Conservation (phyloP, 2,888 invertebrate genomes). For the Archips crataeganus region DNA sequence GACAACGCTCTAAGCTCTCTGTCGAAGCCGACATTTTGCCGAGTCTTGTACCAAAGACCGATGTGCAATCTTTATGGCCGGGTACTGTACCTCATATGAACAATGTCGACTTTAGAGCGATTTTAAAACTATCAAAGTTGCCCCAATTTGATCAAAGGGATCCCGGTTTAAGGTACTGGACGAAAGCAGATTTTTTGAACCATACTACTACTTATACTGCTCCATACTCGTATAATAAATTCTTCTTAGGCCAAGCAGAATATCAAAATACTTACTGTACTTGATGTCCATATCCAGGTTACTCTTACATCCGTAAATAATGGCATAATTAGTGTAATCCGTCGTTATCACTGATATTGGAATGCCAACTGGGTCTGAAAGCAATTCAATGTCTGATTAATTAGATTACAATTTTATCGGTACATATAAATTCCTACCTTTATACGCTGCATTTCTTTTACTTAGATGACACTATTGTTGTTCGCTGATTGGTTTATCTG, state of each 20-base stretch:
- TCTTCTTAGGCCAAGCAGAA: neutral
- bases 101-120: too few species aligned
- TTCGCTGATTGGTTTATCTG: neutral
- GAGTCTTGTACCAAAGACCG: too few species aligned
- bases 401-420: slow-evolving; percentile 14
- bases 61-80: too few species aligned
- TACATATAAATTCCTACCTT: neutral
- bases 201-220: too few species aligned
- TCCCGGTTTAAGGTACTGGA: too few species aligned
- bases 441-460: neutral
- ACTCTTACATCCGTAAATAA: slow-evolving; percentile 72
- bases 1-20: too few species aligned
- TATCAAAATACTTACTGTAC: slow-evolving; percentile 67
- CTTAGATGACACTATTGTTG: neutral
- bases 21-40: too few species aligned
- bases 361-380: slow-evolving; percentile 76
- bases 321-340: slow-evolving; percentile 73
- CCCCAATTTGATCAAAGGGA: too few species aligned
- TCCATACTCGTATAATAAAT: too few species aligned
- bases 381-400: slow-evolving; percentile 15
- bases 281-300: slow-evolving; percentile 60
- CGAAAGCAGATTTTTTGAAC: too few species aligned
- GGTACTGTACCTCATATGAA: too few species aligned
- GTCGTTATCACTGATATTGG: slow-evolving; percentile 71
- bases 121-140: too few species aligned